Evolutionary conservation across 2,888 invertebrate species (phyloP), one percentile per base, ranked within the genome.

Genomic region (Aphidius colemani): DNA sequence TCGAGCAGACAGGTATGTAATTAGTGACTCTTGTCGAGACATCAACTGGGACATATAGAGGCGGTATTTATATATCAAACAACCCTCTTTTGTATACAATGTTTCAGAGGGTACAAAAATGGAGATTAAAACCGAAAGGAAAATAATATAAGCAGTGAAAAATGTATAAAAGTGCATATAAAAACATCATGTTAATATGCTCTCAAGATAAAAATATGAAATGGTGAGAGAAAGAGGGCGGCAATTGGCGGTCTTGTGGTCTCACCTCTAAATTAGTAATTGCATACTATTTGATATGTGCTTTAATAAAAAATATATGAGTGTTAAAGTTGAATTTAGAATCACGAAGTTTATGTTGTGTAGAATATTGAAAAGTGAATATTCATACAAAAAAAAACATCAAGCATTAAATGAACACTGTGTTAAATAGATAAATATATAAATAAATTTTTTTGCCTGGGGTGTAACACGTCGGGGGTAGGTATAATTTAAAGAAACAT

Each of bases 231-330:
- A 76, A 75, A 75, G 77, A 76, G 73, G 74, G 77, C 76, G 74
- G 73, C 66, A 57, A 60, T 61, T 53, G 66, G 74, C 74, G 74
- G 77, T 74, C 45, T 51, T 53, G 51, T 40, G 78, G 77, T 79
- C 80, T 80, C 79, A 78, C 79, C 79, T 78, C 78, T 76, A 79
- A 80, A 79, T 79, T 78, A 78, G 79, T 80, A 80, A 79, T 80
- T 79, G 79, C 74, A 79, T 78, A 76, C 78, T 79, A 78, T 78
- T 75, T 76, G n/a, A n/a, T 75, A 75, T 74, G 75, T 75, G 13
- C 73, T 71, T 73, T 74, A 73, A 72, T 69, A 72, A 72, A 74
- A 72, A 61, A 64, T 50, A 45, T 18, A n/a, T 30, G 30, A 66
- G 18, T 11, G 57, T 13, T 48, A 9, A 41, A 11, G 53, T 49